Evolutionary conservation across 2,888 invertebrate species (phyloP).

Genomic region (Busseola fusca): DNA sequence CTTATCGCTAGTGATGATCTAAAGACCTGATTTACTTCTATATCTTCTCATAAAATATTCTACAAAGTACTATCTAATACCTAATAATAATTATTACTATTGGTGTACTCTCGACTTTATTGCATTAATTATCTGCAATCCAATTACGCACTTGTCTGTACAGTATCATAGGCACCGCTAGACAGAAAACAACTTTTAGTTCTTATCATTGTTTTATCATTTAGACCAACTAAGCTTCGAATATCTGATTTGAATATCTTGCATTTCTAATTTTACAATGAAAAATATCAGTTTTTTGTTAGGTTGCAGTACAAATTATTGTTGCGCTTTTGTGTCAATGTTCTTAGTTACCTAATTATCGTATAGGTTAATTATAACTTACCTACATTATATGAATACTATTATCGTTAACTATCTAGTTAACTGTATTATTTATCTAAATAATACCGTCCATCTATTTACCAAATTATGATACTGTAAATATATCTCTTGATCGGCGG

Average conservation of each 20-base stretch:
- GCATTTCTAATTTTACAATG: background rate
- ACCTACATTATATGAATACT: background rate
- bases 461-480: background rate
- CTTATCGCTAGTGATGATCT: no score
- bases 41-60: constrained; percentile 19
- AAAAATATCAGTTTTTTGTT: constrained; percentile 31
- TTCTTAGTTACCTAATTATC: constrained; percentile 22
- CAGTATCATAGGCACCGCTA: constrained; percentile 33
- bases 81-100: constrained; percentile 27
- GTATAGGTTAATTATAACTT: background rate
- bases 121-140: constrained; percentile 32
- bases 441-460: constrained; percentile 5
- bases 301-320: constrained; percentile 18
- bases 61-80: constrained; percentile 21
- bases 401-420: no score
- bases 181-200: constrained; percentile 23
- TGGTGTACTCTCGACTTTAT: constrained; percentile 29
- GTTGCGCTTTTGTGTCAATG: constrained; percentile 26
- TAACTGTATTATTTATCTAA: no score
- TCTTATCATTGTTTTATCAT: constrained; percentile 35
- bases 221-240: background rate
- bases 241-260: constrained; percentile 1
- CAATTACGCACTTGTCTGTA: constrained; percentile 19
- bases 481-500: constrained; percentile 59
- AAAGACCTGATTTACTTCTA: constrained; percentile 11